Evolutionary conservation across 2,888 invertebrate species (phyloP), one percentile per base, ranked within the genome.

Genomic region (Scrobipalpa costella): DNA sequence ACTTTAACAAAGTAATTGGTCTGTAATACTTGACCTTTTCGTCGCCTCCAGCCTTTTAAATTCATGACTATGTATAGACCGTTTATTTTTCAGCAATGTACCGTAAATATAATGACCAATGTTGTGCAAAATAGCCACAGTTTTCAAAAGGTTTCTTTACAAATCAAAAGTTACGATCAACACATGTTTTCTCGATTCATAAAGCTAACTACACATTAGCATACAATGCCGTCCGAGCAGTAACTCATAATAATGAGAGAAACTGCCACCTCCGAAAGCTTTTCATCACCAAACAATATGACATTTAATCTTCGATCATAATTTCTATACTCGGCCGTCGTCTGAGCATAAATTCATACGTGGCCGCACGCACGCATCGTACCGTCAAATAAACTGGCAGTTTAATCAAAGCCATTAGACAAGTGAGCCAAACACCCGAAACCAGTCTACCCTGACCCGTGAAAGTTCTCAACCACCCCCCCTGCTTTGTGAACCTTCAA

Each of bases 351-450:
- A 90, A 90, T 90, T 89, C 86, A 90, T 89, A 88, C 86, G 86
- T 88, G 88, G 88, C 77, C 83, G 84, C 83, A 84, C 83, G 84
- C 81, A 86, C 87, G 87, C 89, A 90, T 81, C 88, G 83, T 86
- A 90, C 85, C 89, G 89, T 89, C 89, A 88, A 90, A 90, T 89
- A 90, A 90, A 90, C 90, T 90, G 90, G 88, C 90, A 90, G 90
- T 90, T 89, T 90, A 90, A 90, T 90, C 90, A 90, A 90, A 90
- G 84, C 88, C 87, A 90, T 90, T 90, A 90, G 90, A 90, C 89
- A 88, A 89, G 88, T 90, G 90, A 90, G 88, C 88, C 88, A 88
- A 88, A 86, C 84, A 83, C 81, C 87, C 79, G 76, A 73, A 71
- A 73, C 86, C 85, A 78, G 66, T 64, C 17, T 77, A 79, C 68